Evolutionary conservation across 2,888 invertebrate species (phyloP).

Genomic region (Polyommatus iphigenia): DNA sequence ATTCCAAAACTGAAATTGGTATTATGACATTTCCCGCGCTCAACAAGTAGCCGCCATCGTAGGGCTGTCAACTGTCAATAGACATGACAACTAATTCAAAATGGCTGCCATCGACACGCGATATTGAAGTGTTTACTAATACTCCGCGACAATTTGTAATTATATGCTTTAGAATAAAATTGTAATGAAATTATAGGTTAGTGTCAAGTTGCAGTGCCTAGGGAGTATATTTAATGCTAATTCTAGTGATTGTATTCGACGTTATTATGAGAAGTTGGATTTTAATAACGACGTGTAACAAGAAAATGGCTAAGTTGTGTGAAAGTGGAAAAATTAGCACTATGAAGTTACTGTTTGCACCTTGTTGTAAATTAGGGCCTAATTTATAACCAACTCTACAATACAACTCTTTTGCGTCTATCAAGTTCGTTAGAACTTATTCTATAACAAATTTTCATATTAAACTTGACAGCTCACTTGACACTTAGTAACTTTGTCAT

Average conservation of each 20-base stretch:
- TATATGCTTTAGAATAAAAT: conserved; percentile 40
- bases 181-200: conserved; percentile 42
- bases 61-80: conserved; percentile 48
- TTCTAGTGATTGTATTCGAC: conserved; percentile 33
- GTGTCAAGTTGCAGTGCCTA: conserved; percentile 30
- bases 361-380: background rate
- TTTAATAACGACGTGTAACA: conserved; percentile 27
- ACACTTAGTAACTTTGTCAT: no score
- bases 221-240: conserved; percentile 36
- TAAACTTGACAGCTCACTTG: no score
- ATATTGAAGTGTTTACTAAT: conserved; percentile 53
- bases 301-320: conserved; percentile 25
- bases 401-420: no score
- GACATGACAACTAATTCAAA: conserved; percentile 55
- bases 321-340: conserved; percentile 5
- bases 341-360: background rate
- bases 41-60: conserved; percentile 47
- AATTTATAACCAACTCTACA: no score
- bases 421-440: no score
- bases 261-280: conserved; percentile 33
- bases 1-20: conserved; percentile 36
- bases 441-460: no score
- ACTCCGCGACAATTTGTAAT: conserved; percentile 50
- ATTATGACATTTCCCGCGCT: conserved; percentile 42
- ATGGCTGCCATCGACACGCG: conserved; percentile 62